Conservation (phyloP, 2,113 vertebrate genomes). For the Colius striatus region DNA sequence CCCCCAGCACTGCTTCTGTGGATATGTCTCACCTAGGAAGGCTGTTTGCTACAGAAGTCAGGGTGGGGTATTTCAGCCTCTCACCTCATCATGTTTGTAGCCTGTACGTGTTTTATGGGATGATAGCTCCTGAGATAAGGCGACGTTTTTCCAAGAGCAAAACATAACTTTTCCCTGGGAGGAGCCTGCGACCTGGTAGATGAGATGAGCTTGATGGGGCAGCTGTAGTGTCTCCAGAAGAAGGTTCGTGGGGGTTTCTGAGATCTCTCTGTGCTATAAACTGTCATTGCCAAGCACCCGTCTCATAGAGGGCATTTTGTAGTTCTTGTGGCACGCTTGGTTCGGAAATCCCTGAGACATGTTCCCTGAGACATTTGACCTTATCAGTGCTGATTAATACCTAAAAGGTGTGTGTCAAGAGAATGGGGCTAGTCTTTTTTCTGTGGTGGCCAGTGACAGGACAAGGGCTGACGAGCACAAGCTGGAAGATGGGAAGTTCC, state of each 20-base stretch:
- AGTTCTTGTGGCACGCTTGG: fast-evolving
- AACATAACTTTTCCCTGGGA: not conserved
- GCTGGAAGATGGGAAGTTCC: too few relatives aligned
- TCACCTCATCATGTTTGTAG: not conserved
- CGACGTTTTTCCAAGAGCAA: not conserved
- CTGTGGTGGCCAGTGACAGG: too few relatives aligned
- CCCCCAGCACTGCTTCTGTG: not conserved
- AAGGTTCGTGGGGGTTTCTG: not conserved
- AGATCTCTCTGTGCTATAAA: not conserved
- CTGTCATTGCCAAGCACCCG: not conserved
- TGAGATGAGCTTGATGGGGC: not conserved
- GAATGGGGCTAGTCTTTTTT: too few relatives aligned
- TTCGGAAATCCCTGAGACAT: not conserved
- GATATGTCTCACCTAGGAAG: not conserved
- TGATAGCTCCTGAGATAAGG: not conserved
- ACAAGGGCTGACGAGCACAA: too few relatives aligned
- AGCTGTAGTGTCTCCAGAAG: not conserved
- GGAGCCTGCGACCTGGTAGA: not conserved
- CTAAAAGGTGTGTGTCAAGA: too few relatives aligned
- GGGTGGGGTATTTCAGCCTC: not conserved
- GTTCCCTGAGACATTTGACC: not conserved
- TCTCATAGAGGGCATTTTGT: not conserved
- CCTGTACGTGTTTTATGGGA: fast-evolving
- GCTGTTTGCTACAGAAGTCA: not conserved
- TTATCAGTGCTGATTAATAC: too few relatives aligned